Base-by-base conservation (phyloP, 1,140 invertebrate species). In the Glossosoma conforme region DNA sequence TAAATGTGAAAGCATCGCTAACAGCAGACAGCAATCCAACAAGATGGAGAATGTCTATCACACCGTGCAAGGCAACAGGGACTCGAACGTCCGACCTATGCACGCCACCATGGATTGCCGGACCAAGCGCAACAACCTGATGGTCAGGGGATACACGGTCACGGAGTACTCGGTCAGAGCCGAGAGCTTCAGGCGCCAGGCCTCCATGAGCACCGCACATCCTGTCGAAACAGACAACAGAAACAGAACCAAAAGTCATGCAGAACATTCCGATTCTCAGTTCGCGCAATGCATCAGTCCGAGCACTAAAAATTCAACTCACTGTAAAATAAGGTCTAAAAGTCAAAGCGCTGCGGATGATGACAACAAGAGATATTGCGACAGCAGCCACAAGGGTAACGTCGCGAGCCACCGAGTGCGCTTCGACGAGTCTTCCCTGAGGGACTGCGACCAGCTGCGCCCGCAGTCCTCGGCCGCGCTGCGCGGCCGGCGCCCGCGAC, bases 401-500 rank as follows among this genome's bases (percentile, higher is more conserved):
- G 44, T 36, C 20, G 22, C 52, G 11, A 49, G 9, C 35, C 49
- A 59, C 11, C 44, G 57, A 41, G 53, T 59, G 13, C 57, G 52
- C 3, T 55, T 55, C 20, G 46, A 59, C 28, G 52, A 55, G 20
- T 38, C 48, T 14, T 41, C 37, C n/a, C 44, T 40, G 21, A 42
- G 48, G 13, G 24, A 30, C 11, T 33, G 35, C 20, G 52, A 58
- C 3, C 47, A 44, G 40, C 44, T 38, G 22, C 47, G 36, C 30
- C 25, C 42, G 22, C 42, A 46, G 30, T 19, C 20, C 14, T 37
- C 14, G 8, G 18, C 10, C 33, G 10, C 25, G 22, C 21, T 20
- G 2, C 11, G 67, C 68, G 56, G 54, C 52, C 21, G 67, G 69
- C 44, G 66, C 14, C 13, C 45, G 49, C 36, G 44, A 13, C 15